phyloP scores from a whole-genome alignment of 92 coral and sea anemone species.

The Porites cylindrica region DNA sequence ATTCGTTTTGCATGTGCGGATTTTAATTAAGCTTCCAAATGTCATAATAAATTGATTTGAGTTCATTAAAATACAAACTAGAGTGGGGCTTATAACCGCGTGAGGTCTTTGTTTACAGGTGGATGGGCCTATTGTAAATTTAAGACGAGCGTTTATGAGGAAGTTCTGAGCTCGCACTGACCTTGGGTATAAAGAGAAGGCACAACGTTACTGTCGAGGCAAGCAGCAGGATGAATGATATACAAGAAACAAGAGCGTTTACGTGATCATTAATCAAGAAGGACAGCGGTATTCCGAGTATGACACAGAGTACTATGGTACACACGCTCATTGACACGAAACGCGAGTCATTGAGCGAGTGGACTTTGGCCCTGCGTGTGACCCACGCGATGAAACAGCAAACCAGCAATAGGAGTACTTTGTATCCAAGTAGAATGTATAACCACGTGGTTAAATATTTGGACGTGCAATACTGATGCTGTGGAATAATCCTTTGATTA shows the following conservation, averaged over 20 bases:
- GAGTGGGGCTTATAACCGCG: too few relatives aligned
- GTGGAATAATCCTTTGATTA: constrained; percentile 32
- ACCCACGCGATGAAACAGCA: constrained; percentile 82
- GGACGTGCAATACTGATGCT: constrained; percentile 69
- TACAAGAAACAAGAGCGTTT: constrained; percentile 62
- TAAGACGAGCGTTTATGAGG: not conserved
- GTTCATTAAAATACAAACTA: too few relatives aligned
- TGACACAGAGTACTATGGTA: constrained; percentile 46
- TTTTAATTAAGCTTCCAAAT: too few relatives aligned
- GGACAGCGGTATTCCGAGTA: constrained; percentile 80
- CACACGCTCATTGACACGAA: constrained; percentile 64
- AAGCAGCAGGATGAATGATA: constrained; percentile 54
- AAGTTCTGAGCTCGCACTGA: constrained; percentile 2
- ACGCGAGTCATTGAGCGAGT: constrained; percentile 75
- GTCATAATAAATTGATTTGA: too few relatives aligned
- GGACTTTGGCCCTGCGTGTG: constrained; percentile 75
- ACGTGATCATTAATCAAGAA: constrained; percentile 57
- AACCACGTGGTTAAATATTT: constrained; percentile 75
- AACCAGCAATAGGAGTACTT: constrained; percentile 69
- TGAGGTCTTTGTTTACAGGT: too few relatives aligned
- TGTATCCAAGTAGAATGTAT: constrained; percentile 78
- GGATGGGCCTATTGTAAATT: too few relatives aligned
- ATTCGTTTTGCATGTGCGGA: too few relatives aligned
- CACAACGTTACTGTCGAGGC: constrained; percentile 72
- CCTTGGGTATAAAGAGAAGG: constrained; percentile 78